Evolutionary conservation across 2,888 invertebrate species (phyloP).

Genomic region (Candidula unifasciata): DNA sequence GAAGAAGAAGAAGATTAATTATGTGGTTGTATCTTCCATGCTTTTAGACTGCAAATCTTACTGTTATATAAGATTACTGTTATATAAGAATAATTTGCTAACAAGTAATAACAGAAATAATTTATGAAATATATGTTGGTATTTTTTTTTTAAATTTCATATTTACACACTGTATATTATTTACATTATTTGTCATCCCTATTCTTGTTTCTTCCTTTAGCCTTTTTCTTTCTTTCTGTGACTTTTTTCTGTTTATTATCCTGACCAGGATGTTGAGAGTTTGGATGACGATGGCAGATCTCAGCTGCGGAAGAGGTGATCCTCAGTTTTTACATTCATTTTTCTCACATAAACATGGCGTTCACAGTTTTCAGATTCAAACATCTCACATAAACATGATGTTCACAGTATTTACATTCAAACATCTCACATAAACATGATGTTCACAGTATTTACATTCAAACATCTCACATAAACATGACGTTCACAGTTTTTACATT

Average conservation of each 20-base stretch:
- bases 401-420: no score
- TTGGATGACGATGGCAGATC: constrained; percentile 54
- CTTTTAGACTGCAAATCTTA: no score
- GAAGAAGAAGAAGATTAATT: no score
- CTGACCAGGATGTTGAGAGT: constrained; percentile 54
- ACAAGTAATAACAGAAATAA: no score
- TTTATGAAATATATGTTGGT: no score
- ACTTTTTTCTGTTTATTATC: constrained; percentile 24
- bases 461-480: not conserved
- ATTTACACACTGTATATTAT: not conserved
- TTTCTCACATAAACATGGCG: not conserved
- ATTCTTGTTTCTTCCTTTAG: not conserved
- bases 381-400: no score
- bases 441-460: not conserved
- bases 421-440: no score
- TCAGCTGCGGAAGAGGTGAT: constrained; percentile 57
- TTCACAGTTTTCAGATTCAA: no score
- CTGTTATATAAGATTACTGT: no score
- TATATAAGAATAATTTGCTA: no score
- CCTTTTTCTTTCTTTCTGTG: not conserved
- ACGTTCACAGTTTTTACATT: not conserved
- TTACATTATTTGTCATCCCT: not conserved
- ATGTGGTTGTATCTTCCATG: no score
- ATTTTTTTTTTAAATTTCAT: no score
- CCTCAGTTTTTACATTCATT: not conserved